Percentiles rank a stretch among this genome's conserved stretches.
phyloP scores from a whole-genome alignment of 2,888 invertebrate genomes.

The Acleris sparsana region DNA sequence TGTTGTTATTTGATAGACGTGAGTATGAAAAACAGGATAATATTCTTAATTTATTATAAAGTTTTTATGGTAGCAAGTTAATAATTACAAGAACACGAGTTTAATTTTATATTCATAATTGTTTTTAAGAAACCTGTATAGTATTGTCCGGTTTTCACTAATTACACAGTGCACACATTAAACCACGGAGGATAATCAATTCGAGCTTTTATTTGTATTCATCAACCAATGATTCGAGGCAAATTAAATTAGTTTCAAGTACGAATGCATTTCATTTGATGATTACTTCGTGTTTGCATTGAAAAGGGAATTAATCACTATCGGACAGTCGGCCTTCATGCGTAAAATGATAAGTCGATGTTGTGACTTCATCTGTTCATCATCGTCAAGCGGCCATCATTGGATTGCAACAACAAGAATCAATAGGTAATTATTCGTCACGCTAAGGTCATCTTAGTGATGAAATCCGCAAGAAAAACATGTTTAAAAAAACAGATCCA shows the following conservation, averaged over 20 bases:
- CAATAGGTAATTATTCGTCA: constrained; percentile 25
- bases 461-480: constrained; percentile 29
- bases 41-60: too few relatives aligned
- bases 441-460: constrained; percentile 18
- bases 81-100: neutral
- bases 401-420: constrained; percentile 28
- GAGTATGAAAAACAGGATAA: too few relatives aligned
- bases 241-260: constrained; percentile 41
- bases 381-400: constrained; percentile 16
- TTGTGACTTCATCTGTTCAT: constrained; percentile 30
- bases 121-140: neutral
- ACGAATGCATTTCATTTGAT: constrained; percentile 41
- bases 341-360: constrained; percentile 25
- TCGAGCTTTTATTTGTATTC: constrained; percentile 53
- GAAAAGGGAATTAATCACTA: constrained; percentile 29
- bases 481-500: constrained; percentile 9
- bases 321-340: constrained; percentile 22
- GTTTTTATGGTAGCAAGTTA: too few relatives aligned
- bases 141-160: constrained; percentile 10
- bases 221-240: constrained; percentile 52
- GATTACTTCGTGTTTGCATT: constrained; percentile 36
- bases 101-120: constrained; percentile 11
- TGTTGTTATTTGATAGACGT: too few relatives aligned
- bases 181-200: constrained; percentile 44
- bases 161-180: constrained; percentile 38